Evolutionary conservation across 2,113 vertebrate genomes (phyloP), one percentile per base, ranked within the genome.

Genomic region (Terrapene triunguis): DNA sequence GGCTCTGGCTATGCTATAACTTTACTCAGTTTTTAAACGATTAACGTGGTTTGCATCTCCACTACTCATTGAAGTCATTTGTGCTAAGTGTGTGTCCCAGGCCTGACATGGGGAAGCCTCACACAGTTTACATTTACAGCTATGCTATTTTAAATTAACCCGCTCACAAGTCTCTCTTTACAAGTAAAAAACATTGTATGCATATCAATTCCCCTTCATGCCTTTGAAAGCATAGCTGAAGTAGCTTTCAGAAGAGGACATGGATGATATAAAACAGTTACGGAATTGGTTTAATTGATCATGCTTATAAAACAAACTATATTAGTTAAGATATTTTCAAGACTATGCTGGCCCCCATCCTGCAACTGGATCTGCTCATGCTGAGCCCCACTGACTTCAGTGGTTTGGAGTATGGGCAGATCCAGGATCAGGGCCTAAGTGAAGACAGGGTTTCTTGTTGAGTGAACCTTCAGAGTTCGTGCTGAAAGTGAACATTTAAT

Each of bases 31-130:
- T 96, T 93, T 80, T 95, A 94, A 95, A 97, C 89, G 85, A 96
- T 90, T 96, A 96, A 97, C 95, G 96, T 97, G 96, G 96, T 96
- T 97, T 97, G 95, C 96, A 95, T 85, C 81, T 95, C 84, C 35
- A n/a, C 35, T n/a, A n/a, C 62, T n/a, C 62, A 69, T n/a, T 69
- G 35, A 62, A 62, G 12, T 62, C 27, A 97, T 96, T 96, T 94
- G 96, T n/a, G 62, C 16, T 17, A n/a, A 69, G 32, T 69, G 62
- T 65, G 32, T 65, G 32, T 57, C 55, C 25, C 22, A 57, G 25
- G 24, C 25, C 55, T 25, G 55, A 57, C 8, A 57, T 11, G 25
- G 25, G 25, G 55, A 57, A 57, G 24, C 10, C 55, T 57, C 10
- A 27, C 55, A 57, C 55, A 57, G 24, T 57, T 57, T 57, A 57